phyloP scores from a whole-genome alignment of 30 jellyfish, hydroid and myxozoan genomes.

The Phacellophora camtschatica region DNA sequence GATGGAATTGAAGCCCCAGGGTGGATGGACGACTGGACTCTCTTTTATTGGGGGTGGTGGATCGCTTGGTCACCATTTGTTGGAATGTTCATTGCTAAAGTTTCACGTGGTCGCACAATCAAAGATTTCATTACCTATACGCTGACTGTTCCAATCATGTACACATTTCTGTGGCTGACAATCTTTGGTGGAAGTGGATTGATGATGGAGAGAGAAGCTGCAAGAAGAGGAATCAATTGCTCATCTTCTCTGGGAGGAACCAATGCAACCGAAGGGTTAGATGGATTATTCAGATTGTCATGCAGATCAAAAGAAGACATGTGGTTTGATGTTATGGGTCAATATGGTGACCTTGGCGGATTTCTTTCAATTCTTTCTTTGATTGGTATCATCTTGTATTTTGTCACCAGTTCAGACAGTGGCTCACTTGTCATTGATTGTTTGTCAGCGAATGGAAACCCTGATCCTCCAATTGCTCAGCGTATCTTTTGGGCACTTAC shows the following conservation, averaged over 20 bases:
- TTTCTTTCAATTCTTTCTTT: constrained; percentile 76
- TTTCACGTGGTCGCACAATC: constrained; percentile 94
- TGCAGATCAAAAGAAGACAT: constrained; percentile 80
- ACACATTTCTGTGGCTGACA: constrained; percentile 87
- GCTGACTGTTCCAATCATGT: constrained; percentile 78
- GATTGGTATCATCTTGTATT: constrained; percentile 79
- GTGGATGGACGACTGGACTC: constrained; percentile 95
- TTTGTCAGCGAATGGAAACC: constrained; percentile 95
- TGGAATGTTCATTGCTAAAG: constrained; percentile 95
- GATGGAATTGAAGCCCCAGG: constrained; percentile 81
- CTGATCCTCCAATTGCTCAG: constrained; percentile 92
- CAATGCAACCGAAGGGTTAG: constrained; percentile 30
- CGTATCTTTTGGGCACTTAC: constrained; percentile 95
- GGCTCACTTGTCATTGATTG: constrained; percentile 96
- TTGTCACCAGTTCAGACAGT: constrained; percentile 90
- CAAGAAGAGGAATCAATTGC: constrained; percentile 72
- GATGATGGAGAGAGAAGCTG: constrained; percentile 82
- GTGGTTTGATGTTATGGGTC: constrained; percentile 93
- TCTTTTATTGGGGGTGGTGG: constrained; percentile 99
- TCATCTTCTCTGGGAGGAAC: constrained; percentile 62
- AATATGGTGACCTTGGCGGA: constrained; percentile 85
- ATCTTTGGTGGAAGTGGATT: constrained; percentile 94
- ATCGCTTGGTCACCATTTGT: constrained; percentile 97
- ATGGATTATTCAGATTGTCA: constrained; percentile 62
- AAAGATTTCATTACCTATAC: constrained; percentile 87